phyloP scores from a whole-genome alignment of 2,113 vertebrate species.

The Rhinolophus sinicus region DNA sequence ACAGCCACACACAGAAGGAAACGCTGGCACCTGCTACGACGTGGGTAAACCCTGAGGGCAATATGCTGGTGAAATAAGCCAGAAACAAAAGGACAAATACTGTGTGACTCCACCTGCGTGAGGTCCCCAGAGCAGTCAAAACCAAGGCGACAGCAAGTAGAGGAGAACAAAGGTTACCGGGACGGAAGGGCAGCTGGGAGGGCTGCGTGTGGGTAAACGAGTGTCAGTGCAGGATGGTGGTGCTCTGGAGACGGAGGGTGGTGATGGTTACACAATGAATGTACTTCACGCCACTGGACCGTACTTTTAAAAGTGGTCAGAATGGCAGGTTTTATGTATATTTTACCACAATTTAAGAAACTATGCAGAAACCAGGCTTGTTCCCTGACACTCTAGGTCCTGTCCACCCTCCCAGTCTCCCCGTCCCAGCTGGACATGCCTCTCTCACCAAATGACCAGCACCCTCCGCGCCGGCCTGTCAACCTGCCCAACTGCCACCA shows the following conservation, averaged over 20 bases:
- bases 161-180: not conserved
- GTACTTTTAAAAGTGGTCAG: not conserved
- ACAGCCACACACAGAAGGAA: not conserved
- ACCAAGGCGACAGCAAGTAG: not conserved
- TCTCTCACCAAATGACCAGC: not conserved
- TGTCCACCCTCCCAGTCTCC: not conserved
- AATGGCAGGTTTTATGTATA: not conserved
- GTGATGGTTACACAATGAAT: not conserved
- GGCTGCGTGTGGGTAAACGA: too few species aligned
- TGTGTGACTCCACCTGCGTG: fast-evolving
- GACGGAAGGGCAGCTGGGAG: not conserved
- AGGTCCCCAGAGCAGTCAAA: not conserved
- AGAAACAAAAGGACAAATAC: not conserved
- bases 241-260: not conserved
- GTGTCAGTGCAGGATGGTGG: not conserved
- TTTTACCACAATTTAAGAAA: not conserved
- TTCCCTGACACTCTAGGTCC: not conserved
- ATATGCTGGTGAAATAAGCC: not conserved
- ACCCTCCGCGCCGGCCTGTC: fast-evolving
- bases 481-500: not conserved
- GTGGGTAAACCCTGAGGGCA: not conserved
- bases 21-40: not conserved
- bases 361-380: not conserved
- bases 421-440: not conserved
- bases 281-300: not conserved